Base-by-base conservation (phyloP, 2,113 vertebrate species). In the Piaya cayana region DNA sequence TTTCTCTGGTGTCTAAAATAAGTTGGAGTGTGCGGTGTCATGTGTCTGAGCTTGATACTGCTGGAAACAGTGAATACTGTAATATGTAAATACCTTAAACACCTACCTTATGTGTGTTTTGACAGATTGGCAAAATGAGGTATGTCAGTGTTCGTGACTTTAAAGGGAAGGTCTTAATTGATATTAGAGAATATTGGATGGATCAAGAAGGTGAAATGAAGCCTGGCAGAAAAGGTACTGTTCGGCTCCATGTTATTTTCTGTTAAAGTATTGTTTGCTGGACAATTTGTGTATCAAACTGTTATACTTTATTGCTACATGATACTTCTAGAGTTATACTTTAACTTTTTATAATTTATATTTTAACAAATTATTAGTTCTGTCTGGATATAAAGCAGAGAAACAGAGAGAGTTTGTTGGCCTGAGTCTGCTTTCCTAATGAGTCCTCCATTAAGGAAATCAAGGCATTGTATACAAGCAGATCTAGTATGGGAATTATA, bases 141-240 rank as follows among this genome's bases (percentile, higher is more conserved):
- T 99, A 99, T 11, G 99, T 99, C 88, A 99, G 98, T 17, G 99
- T 99, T 87, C 98, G 99, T 72, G 99, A 99, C 88, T 99, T 99
- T 91, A 99, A 99, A 98, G 99, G 99, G 7, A 99, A 99, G 97
- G 98, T 99, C 86, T 98, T 99, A 97, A 98, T 99, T 92, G 99
- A 99, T 97, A 98, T 99, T 97, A 98, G 99, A 97, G 99, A 99
- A 96, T 99, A 99, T 82, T 99, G 99, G 99, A 99, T 98, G 98
- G 99, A 99, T 97, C 98, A 98, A 62, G 98, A 99, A 92, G 99
- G 99, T 67, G 99, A 99, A 97, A 99, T 99, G 99, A 99, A 99
- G 85, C 99, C 99, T 32, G 99, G 99, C 50, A 99, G 99, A 94
- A 99, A 99, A 99, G 99, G 99, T 99, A 97, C 90, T 86, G 45